Conservation (phyloP, 2,888 invertebrate species). For the Mythimna loreyi region DNA sequence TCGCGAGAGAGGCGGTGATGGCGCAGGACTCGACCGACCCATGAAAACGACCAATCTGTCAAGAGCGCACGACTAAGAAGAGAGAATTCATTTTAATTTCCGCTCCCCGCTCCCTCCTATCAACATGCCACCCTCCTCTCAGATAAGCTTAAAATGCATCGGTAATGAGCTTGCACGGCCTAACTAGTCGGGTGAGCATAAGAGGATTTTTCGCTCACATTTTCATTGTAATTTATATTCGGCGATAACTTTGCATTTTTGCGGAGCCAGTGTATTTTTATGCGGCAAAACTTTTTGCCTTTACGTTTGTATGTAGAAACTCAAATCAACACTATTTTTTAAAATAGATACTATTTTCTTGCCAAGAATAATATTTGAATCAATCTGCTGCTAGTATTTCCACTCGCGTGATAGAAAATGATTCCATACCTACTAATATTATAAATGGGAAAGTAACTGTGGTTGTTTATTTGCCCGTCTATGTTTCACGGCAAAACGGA, state of each 20-base stretch:
- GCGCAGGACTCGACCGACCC: no score
- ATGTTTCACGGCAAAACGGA: no score
- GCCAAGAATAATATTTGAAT: no score
- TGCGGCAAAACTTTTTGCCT: conserved; percentile 29
- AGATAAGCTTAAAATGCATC: conserved; percentile 73
- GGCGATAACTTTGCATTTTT: conserved; percentile 50
- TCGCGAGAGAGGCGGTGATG: no score
- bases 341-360: not conserved
- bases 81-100: no score
- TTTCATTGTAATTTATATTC: conserved; percentile 63
- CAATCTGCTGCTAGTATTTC: no score
- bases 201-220: conserved; percentile 60
- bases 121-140: conserved; percentile 31
- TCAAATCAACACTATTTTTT: not conserved
- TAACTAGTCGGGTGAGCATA: conserved; percentile 58
- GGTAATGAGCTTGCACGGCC: conserved; percentile 76
- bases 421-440: no score
- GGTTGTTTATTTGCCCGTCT: no score
- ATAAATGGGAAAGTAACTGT: no score
- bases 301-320: not conserved
- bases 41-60: no score
- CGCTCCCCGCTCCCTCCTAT: conserved; percentile 34
- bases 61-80: no score
- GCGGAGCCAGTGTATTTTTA: conserved; percentile 28
- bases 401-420: no score